Conservation (phyloP, 2,888 invertebrate species). For the Trissonchulus sp. region DNA sequence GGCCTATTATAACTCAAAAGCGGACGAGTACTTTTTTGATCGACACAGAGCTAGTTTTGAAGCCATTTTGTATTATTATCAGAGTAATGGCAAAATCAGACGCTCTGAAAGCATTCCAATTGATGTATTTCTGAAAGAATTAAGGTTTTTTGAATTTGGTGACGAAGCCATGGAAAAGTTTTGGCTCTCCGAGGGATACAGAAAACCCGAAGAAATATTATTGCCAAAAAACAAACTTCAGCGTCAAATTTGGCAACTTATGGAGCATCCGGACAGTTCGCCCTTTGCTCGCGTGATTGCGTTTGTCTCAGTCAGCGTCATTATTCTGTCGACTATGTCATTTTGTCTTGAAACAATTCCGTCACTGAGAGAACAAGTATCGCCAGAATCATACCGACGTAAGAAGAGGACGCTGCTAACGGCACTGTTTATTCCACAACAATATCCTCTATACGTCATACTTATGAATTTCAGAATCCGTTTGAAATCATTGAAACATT, state of each 20-base stretch:
- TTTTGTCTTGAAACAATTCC: slow-evolving; percentile 99
- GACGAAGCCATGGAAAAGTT: slow-evolving; percentile 65
- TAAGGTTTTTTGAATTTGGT: slow-evolving; percentile 86
- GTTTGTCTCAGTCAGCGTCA: slow-evolving; percentile 97
- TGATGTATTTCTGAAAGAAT: slow-evolving; percentile 25
- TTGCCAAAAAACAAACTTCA: slow-evolving; percentile 94
- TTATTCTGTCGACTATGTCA: slow-evolving; percentile 96
- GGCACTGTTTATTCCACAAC: background rate
- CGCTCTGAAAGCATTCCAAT: slow-evolving; percentile 56
- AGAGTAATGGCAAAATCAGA: slow-evolving; percentile 60
- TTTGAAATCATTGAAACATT: no score
- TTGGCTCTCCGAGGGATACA: slow-evolving; percentile 75
- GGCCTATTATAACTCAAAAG: slow-evolving; percentile 41
- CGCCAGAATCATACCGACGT: no score
- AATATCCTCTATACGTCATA: slow-evolving; percentile 54
- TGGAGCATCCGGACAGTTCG: slow-evolving; percentile 98
- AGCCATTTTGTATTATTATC: slow-evolving; percentile 98
- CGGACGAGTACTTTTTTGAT: slow-evolving; percentile 96
- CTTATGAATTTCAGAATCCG: no score
- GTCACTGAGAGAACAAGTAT: slow-evolving; percentile 31
- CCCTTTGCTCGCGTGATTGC: slow-evolving; percentile 96
- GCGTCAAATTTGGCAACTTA: slow-evolving; percentile 94
- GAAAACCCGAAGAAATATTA: slow-evolving; percentile 96
- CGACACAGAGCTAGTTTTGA: slow-evolving; percentile 97
- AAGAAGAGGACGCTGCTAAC: background rate